Evolutionary conservation across 2,888 invertebrate genomes (phyloP).

Genomic region (Agelastica alni): DNA sequence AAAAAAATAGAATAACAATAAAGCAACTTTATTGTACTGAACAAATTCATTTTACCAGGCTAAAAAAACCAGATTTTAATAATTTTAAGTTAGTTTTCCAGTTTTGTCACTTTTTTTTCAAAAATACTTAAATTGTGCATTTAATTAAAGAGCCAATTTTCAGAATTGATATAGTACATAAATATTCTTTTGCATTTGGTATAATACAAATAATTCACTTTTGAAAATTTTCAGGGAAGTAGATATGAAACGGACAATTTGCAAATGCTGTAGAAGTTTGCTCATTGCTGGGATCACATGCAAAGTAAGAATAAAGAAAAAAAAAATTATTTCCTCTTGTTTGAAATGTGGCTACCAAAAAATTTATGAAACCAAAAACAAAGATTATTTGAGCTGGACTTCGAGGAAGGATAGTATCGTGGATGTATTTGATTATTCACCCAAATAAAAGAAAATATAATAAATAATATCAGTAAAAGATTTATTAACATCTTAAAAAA

Average conservation of each 20-base stretch:
- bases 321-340: slow-evolving; percentile 57
- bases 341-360: slow-evolving; percentile 53
- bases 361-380: slow-evolving; percentile 52
- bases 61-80: too few relatives aligned
- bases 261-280: slow-evolving; percentile 60
- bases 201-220: too few relatives aligned
- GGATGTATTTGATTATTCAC: slow-evolving; percentile 54
- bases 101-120: too few relatives aligned
- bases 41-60: too few relatives aligned
- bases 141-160: too few relatives aligned
- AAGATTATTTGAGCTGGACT: slow-evolving; percentile 55
- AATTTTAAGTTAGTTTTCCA: too few relatives aligned
- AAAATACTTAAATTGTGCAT: too few relatives aligned
- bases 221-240: slow-evolving; percentile 60
- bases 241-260: slow-evolving; percentile 60
- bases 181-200: too few relatives aligned
- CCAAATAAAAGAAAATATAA: slow-evolving; percentile 19
- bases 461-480: neutral
- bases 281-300: slow-evolving; percentile 60
- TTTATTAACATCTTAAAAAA: slow-evolving; percentile 22
- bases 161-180: too few relatives aligned
- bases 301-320: slow-evolving; percentile 58
- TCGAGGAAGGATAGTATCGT: slow-evolving; percentile 55
- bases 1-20: too few relatives aligned
- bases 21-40: too few relatives aligned